Conservation (phyloP, 2,797 vertebrate species). For the Takifugu rubripes region DNA sequence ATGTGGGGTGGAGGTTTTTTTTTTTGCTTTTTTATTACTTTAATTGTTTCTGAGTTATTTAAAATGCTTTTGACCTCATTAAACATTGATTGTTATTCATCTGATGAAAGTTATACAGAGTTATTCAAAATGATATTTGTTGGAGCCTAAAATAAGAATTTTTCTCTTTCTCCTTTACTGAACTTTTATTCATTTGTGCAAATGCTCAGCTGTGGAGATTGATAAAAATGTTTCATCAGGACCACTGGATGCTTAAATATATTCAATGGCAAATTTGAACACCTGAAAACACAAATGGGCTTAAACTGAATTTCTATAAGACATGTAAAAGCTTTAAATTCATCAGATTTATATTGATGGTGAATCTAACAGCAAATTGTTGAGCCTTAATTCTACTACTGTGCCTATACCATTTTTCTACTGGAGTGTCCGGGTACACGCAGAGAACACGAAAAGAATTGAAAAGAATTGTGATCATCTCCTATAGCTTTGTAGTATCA, state of each 20-base stretch:
- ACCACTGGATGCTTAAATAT: no score
- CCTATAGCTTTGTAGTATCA: constrained; percentile 22
- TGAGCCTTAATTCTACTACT: background rate
- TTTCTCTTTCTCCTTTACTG: no score
- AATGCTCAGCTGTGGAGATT: no score
- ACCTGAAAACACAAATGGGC: no score
- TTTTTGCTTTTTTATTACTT: background rate
- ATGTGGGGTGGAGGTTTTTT: background rate
- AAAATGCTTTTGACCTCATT: no score
- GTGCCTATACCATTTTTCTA: constrained; percentile 11
- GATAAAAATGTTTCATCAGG: no score
- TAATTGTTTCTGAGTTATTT: no score
- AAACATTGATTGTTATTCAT: no score
- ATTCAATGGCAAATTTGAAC: background rate
- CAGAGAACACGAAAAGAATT: background rate
- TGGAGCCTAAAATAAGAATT: no score
- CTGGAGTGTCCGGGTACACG: background rate
- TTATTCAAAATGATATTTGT: no score
- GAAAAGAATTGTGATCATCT: constrained; percentile 23
- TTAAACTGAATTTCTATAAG: background rate
- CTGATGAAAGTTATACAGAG: no score
- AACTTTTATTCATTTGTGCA: no score
- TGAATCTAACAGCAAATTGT: constrained; percentile 14
- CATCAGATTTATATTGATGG: background rate
- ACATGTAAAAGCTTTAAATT: background rate